phyloP scores from a whole-genome alignment of 2,797 vertebrate species.

The Arnoldichthys spilopterus region DNA sequence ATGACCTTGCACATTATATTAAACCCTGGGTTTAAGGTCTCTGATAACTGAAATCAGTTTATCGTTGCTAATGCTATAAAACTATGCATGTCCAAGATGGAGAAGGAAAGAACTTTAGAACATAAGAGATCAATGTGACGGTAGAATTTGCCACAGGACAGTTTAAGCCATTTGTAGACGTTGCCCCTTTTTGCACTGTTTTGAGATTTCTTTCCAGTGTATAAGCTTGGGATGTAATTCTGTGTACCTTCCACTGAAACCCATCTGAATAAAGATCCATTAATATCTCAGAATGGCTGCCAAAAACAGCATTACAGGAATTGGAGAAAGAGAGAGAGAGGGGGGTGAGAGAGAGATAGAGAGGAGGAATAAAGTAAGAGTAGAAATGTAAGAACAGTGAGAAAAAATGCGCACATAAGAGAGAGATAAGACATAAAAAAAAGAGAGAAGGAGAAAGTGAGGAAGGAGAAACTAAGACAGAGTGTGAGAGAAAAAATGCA shows the following conservation, averaged over 20 bases:
- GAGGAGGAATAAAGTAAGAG: too few species aligned
- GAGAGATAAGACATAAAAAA: neutral
- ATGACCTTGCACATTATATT: neutral
- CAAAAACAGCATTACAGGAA: constrained; percentile 50
- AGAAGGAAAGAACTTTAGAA: too few species aligned
- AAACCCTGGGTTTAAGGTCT: neutral
- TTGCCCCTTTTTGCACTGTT: neutral
- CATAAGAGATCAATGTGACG: too few species aligned
- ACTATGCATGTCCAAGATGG: too few species aligned
- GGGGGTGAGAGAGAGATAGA: neutral
- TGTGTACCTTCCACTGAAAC: constrained; percentile 39
- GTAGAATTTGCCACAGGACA: too few species aligned
- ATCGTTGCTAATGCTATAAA: too few species aligned
- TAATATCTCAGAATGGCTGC: constrained; percentile 49
- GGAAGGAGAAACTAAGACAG: neutral
- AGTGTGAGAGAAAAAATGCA: constrained; percentile 7
- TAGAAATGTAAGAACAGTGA: neutral
- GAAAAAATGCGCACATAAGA: constrained; percentile 21
- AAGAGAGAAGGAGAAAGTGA: neutral
- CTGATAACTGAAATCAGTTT: too few species aligned
- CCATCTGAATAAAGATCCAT: constrained; percentile 50
- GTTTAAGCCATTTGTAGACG: neutral
- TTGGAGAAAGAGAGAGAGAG: neutral
- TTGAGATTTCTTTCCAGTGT: neutral
- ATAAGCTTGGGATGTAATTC: constrained; percentile 19